Conservation (phyloP, 2,888 invertebrate species). For the Drosophila niveifrons region DNA sequence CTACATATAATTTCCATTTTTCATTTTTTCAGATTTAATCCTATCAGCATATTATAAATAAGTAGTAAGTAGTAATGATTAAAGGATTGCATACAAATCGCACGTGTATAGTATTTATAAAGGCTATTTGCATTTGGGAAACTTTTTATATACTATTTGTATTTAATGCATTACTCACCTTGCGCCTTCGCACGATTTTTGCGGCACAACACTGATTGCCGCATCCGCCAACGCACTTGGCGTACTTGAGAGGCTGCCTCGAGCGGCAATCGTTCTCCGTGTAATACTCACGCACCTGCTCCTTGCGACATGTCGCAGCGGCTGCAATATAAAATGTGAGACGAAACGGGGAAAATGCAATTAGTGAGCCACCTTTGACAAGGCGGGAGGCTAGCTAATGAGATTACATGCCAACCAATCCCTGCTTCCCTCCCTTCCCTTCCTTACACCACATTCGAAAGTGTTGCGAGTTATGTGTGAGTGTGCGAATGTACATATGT, state of each 20-base stretch:
- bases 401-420: slow-evolving; percentile 48
- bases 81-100: too few species aligned
- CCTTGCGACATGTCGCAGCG: slow-evolving; percentile 94
- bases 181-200: slow-evolving; percentile 96
- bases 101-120: too few species aligned
- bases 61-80: too few species aligned
- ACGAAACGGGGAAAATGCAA: slow-evolving; percentile 57
- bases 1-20: too few species aligned
- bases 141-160: background rate
- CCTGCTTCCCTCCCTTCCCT: background rate
- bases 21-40: too few species aligned
- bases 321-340: slow-evolving; percentile 70
- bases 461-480: slow-evolving; percentile 33
- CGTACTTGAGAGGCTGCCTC: slow-evolving; percentile 95
- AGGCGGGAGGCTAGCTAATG: slow-evolving; percentile 57
- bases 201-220: slow-evolving; percentile 95
- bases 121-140: background rate
- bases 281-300: slow-evolving; percentile 95
- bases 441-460: background rate
- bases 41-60: too few species aligned
- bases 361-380: slow-evolving; percentile 58
- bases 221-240: slow-evolving; percentile 93
- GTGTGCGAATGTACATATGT: slow-evolving; percentile 28
- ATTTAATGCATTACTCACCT: slow-evolving; percentile 87
- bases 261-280: slow-evolving; percentile 96